Conservation (phyloP, 2,888 invertebrate species). For the Drosophila barbarae region DNA sequence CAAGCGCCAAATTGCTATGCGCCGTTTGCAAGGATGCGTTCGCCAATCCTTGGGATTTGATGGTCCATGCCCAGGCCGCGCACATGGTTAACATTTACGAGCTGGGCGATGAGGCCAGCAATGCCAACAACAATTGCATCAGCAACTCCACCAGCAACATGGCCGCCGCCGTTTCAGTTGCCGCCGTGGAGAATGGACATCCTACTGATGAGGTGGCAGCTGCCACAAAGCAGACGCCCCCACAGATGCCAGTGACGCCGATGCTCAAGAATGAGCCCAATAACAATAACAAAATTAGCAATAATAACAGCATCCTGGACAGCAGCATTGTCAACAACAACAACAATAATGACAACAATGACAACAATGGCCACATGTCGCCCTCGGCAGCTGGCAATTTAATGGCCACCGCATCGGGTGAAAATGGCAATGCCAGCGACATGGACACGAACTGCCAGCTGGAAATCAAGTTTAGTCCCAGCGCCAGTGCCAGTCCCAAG, state of each 20-base stretch:
- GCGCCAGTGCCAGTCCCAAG: slow-evolving; percentile 77
- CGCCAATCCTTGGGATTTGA: slow-evolving; percentile 85
- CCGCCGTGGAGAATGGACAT: slow-evolving; percentile 55
- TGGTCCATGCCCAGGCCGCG: slow-evolving; percentile 86
- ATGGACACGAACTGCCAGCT: slow-evolving; percentile 67
- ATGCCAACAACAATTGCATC: slow-evolving; percentile 45
- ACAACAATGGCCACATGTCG: slow-evolving; percentile 55
- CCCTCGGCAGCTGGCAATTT: slow-evolving; percentile 36
- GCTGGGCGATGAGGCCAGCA: slow-evolving; percentile 80
- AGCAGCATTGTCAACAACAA: slow-evolving; percentile 45
- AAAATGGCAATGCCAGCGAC: slow-evolving; percentile 66
- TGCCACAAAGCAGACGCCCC: slow-evolving; percentile 62
- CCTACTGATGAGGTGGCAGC: slow-evolving; percentile 52
- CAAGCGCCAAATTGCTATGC: slow-evolving; percentile 82
- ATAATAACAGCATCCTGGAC: slow-evolving; percentile 54
- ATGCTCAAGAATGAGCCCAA: slow-evolving; percentile 72
- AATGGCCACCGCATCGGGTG: slow-evolving; percentile 20
- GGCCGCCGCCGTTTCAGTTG: slow-evolving; percentile 41
- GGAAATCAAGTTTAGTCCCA: slow-evolving; percentile 77
- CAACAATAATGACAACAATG: slow-evolving; percentile 31
- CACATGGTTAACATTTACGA: slow-evolving; percentile 87
- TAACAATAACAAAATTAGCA: slow-evolving; percentile 72
- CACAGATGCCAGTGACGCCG: slow-evolving; percentile 64
- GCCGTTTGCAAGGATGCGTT: slow-evolving; percentile 85
- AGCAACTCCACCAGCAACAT: slow-evolving; percentile 44